Conservation (phyloP, 2,797 vertebrate genomes). For the Onychomys arenicola region DNA sequence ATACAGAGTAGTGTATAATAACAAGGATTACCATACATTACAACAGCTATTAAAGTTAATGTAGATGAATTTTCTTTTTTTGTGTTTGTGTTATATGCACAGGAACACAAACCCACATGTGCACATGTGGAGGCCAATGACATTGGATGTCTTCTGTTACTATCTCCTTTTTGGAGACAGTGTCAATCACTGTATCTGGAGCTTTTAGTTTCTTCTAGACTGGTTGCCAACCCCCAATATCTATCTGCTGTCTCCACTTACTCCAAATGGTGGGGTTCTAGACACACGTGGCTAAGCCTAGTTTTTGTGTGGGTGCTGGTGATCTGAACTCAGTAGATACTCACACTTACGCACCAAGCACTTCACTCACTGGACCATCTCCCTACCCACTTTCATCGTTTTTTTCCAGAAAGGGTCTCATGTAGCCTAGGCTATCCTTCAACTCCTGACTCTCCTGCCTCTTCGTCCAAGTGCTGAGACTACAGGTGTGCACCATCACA, state of each 20-base stretch:
- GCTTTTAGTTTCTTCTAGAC: not conserved
- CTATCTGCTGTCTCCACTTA: not conserved
- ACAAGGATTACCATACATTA: not conserved
- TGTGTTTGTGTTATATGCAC: not conserved
- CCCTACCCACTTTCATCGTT: not conserved
- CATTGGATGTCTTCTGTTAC: not conserved
- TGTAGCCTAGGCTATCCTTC: not conserved
- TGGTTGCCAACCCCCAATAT: not conserved
- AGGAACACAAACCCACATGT: not conserved
- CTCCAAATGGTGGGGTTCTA: not conserved
- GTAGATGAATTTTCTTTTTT: not conserved
- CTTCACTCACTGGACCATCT: not conserved
- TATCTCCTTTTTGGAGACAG: not conserved
- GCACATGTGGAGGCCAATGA: not conserved
- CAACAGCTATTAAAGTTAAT: not conserved
- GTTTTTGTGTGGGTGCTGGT: not conserved
- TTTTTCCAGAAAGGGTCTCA: not conserved
- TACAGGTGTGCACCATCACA: not conserved
- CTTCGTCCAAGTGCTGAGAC: not conserved
- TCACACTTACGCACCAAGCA: not conserved
- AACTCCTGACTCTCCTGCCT: not conserved
- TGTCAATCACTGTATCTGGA: not conserved
- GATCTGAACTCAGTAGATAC: not conserved
- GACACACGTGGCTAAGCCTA: not conserved
- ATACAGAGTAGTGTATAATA: not conserved